Evolutionary conservation across 2,888 invertebrate species (phyloP).

Genomic region (Bombylius discolor): DNA sequence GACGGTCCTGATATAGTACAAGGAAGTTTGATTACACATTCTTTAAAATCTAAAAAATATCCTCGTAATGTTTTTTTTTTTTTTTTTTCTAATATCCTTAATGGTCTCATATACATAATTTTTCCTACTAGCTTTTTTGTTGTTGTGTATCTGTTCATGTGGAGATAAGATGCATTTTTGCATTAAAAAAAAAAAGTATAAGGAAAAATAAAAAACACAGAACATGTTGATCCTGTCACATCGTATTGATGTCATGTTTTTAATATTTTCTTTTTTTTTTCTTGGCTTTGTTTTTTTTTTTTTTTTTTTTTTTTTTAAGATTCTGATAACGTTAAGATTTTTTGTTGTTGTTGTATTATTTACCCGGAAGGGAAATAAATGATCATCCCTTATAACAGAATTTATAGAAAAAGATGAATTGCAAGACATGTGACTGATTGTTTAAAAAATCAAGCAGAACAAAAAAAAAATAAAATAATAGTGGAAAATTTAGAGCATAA

Average conservation of each 20-base stretch:
- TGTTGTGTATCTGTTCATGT: too few relatives aligned
- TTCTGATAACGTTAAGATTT: background rate
- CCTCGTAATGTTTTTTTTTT: background rate
- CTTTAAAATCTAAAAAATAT: background rate
- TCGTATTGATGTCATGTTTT: background rate
- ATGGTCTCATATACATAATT: too few relatives aligned
- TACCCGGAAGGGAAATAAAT: background rate
- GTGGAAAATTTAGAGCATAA: too few relatives aligned
- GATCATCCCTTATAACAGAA: background rate
- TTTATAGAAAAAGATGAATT: background rate
- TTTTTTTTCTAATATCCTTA: too few relatives aligned
- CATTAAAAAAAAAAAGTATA: too few relatives aligned
- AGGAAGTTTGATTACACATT: background rate
- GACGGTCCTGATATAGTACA: background rate
- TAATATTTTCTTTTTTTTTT: background rate
- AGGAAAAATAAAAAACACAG: too few relatives aligned
- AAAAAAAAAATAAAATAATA: background rate
- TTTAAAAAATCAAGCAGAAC: background rate
- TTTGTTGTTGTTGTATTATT: background rate
- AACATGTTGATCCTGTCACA: background rate
- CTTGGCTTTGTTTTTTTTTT: background rate
- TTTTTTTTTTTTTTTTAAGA: background rate
- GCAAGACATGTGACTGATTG: background rate
- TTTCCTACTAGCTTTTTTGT: too few relatives aligned
- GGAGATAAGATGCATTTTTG: too few relatives aligned